Evolutionary conservation across 2,797 vertebrate species (phyloP).

Genomic region (Euthynnus affinis): DNA sequence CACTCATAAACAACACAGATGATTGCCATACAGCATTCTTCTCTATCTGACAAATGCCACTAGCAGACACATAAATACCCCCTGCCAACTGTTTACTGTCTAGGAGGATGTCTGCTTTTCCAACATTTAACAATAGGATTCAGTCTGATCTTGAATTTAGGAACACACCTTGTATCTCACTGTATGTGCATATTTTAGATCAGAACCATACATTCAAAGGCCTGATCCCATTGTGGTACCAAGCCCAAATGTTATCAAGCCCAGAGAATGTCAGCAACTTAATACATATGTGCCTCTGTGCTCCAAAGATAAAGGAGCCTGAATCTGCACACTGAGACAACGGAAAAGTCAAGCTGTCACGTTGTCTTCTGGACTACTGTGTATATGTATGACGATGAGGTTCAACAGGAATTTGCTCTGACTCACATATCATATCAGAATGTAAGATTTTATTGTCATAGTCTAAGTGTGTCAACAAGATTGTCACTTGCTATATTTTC

Average conservation of each 20-base stretch:
- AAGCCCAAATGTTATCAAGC: neutral
- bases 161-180: neutral
- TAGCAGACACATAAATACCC: conserved; percentile 20
- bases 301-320: conserved; percentile 10
- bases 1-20: conserved; percentile 38
- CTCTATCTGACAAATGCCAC: conserved; percentile 13
- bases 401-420: neutral
- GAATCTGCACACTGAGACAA: neutral
- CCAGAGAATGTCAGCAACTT: conserved; percentile 1
- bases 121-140: neutral
- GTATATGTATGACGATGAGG: conserved; percentile 9
- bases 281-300: conserved; percentile 14
- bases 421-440: too few species aligned
- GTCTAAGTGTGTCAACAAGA: neutral
- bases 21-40: conserved; percentile 17
- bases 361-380: neutral
- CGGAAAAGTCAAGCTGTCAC: neutral
- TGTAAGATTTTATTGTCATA: neutral
- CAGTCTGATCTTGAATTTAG: neutral
- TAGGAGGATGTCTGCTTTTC: neutral
- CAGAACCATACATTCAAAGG: conserved; percentile 2
- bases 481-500: conserved; percentile 25
- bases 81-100: conserved; percentile 24
- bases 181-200: conserved; percentile 17
- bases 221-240: neutral